Conservation (phyloP, 2,888 invertebrate genomes). For the Limnephilus rhombicus region DNA sequence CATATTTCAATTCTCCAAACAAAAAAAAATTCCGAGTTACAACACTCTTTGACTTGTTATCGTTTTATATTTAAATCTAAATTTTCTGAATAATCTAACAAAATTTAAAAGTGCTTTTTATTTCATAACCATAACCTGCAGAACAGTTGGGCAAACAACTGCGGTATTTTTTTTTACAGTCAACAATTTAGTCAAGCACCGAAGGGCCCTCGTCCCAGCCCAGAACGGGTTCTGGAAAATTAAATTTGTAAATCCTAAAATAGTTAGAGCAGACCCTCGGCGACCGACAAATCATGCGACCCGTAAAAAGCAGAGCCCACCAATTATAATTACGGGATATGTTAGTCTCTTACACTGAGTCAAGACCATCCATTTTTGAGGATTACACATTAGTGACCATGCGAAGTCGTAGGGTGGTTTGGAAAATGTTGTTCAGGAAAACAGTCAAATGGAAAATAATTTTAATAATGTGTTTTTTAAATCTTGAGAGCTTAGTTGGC, state of each 20-base stretch:
- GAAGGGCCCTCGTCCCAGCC: constrained; percentile 32
- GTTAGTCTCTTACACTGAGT: constrained; percentile 55
- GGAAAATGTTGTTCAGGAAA: background rate
- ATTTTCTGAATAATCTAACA: background rate
- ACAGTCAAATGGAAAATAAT: background rate
- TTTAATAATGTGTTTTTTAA: too few species aligned
- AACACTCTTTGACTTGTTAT: background rate
- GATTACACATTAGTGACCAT: constrained; percentile 64
- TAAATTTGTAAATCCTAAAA: constrained; percentile 55
- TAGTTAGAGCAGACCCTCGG: constrained; percentile 51
- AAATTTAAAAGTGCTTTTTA: background rate
- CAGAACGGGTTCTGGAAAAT: constrained; percentile 21
- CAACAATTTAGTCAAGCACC: constrained; percentile 11
- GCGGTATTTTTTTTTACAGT: background rate
- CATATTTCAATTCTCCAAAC: too few species aligned
- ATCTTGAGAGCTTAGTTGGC: too few species aligned
- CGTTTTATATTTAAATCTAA: background rate
- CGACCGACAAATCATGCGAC: constrained; percentile 62
- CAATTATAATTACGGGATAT: constrained; percentile 64
- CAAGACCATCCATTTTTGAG: constrained; percentile 65
- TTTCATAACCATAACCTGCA: constrained; percentile 16
- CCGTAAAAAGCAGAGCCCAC: constrained; percentile 62
- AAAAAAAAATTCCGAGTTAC: too few species aligned
- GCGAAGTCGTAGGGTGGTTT: constrained; percentile 10
- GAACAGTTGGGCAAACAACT: constrained; percentile 18